Base-by-base conservation (phyloP, 2,113 vertebrate species). In the Cyanoderma ruficeps region DNA sequence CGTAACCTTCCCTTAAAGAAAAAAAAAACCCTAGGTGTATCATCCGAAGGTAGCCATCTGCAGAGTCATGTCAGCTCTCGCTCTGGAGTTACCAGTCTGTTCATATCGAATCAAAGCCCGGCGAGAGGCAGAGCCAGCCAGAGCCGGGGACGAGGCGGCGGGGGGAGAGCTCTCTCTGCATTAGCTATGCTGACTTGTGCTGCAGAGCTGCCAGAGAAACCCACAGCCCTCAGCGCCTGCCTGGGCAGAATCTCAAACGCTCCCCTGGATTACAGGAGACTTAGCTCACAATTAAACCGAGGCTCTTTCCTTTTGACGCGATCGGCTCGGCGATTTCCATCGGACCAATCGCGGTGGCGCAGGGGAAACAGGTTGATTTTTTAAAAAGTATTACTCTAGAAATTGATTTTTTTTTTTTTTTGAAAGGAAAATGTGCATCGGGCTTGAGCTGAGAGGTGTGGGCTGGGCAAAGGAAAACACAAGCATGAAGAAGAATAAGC, bases 201-300 rank as follows among this genome's bases (percentile, higher is more conserved):
- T 98, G 98, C 98, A 95, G 98, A 98, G 98, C 98, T 98, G 98
- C 97, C 97, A 97, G 97, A 97, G 97, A 92, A 98, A 98, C 97
- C 97, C 98, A 98, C 98, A 98, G 97, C 97, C 98, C 97, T 95
- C 97, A 72, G 96, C 71, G 96, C 98, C 97, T 64, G 97, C 98
- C 97, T 69, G 97, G 97, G 96, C 96, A 97, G 98, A 98, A 98
- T 98, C 97, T 97, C 98, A 98, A 98, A 97, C 85, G 98, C 98
- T 99, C 98, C 98, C 98, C 98, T 98, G 98, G 98, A 99, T 99
- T 98, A 98, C 47, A 98, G 98, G 98, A 98, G 99, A 97, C 98
- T 99, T 98, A 98, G 99, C 98, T 98, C 97, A 98, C 98, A 98
- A 98, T 99, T 98, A 99, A 99, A 98, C 98, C 97, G 90, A 98